These are phyloP conservation scores for Eupristina koningsbergeri DNA, from an alignment of 1,140 invertebrate genomes.

Conservation along the genomic window DNA sequence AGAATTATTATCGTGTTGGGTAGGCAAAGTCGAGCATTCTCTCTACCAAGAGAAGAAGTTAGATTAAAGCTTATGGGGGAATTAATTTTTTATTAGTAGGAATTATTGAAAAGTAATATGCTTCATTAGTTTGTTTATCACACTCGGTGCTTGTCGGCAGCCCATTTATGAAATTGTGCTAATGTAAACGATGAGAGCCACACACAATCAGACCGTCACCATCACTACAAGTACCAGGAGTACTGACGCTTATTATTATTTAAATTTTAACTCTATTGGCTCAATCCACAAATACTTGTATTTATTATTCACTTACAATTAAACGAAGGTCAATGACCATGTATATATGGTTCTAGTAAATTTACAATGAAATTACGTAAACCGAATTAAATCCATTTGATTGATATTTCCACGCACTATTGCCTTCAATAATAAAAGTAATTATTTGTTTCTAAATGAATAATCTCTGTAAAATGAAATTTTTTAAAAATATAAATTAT, in stretches of 20 bases:
- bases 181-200: background rate
- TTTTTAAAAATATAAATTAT: too few relatives aligned
- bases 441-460: too few relatives aligned
- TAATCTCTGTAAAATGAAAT: too few relatives aligned
- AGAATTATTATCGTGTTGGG: background rate
- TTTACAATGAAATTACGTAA: background rate
- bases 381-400: background rate
- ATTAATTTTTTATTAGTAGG: background rate
- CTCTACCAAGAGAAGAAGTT: too few relatives aligned
- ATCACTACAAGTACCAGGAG: too few relatives aligned
- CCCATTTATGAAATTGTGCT: background rate
- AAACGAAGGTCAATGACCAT: background rate
- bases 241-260: slow-evolving; percentile 8
- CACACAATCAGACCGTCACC: too few relatives aligned
- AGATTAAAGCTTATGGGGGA: background rate
- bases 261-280: background rate
- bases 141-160: background rate
- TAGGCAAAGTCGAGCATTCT: background rate
- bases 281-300: background rate
- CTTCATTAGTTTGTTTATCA: background rate
- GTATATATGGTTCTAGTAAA: background rate
- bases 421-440: too few relatives aligned
- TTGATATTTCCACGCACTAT: background rate
- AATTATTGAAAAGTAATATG: background rate
- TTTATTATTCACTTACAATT: background rate